Evolutionary conservation across 2,888 invertebrate genomes (phyloP).

Genomic region (Archaeoteleia sp.): DNA sequence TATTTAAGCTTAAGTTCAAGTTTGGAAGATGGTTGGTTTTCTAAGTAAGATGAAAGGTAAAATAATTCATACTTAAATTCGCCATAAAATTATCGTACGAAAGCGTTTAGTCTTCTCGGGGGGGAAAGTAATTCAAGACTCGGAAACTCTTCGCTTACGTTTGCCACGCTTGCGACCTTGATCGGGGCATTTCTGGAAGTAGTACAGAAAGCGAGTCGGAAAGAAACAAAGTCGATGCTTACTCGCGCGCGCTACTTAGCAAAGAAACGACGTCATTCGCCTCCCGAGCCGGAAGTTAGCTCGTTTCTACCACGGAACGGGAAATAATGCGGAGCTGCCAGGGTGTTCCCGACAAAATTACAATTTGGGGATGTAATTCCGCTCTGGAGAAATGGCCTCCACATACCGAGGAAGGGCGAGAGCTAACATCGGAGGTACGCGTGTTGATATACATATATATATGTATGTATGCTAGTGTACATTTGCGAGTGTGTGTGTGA

Average conservation of each 20-base stretch:
- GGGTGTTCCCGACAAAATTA: conserved; percentile 70
- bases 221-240: conserved; percentile 56
- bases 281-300: conserved; percentile 56
- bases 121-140: conserved; percentile 16
- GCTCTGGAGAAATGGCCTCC: conserved; percentile 71
- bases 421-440: conserved; percentile 10
- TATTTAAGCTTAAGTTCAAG: neutral
- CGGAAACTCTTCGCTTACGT: conserved; percentile 20
- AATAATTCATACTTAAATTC: conserved; percentile 22
- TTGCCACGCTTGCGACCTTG: conserved; percentile 36
- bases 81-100: conserved; percentile 24
- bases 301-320: conserved; percentile 57
- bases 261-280: conserved; percentile 62
- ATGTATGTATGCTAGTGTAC: too few species aligned
- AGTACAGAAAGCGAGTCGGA: conserved; percentile 5
- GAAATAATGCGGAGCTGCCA: conserved; percentile 68
- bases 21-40: neutral
- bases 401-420: conserved; percentile 64
- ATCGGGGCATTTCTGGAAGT: conserved; percentile 8
- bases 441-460: neutral
- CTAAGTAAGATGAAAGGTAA: neutral
- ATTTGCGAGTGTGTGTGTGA: neutral
- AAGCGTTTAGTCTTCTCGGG: conserved; percentile 13
- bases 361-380: conserved; percentile 74
- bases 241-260: conserved; percentile 52